phyloP scores from a whole-genome alignment of 2,888 invertebrate genomes.

The Agriopis marginaria region DNA sequence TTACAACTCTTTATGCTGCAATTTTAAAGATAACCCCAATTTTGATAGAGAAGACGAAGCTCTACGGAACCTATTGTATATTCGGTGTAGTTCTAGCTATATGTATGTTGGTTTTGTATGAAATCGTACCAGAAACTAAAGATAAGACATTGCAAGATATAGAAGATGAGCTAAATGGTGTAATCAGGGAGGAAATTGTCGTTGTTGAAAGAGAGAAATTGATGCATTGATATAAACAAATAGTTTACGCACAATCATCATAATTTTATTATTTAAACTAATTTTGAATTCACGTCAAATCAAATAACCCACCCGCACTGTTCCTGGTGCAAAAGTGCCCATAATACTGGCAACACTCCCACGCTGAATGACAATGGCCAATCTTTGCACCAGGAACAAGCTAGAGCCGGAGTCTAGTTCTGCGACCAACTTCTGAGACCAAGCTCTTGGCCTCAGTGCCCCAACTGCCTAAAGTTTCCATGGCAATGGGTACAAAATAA shows the following conservation, averaged over 20 bases:
- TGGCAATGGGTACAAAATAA: too few species aligned
- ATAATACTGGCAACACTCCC: too few species aligned
- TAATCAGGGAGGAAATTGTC: background rate
- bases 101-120: conserved; percentile 52
- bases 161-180: conserved; percentile 55
- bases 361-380: too few species aligned
- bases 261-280: too few species aligned
- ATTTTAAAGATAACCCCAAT: conserved; percentile 57
- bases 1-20: conserved; percentile 52
- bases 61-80: conserved; percentile 54
- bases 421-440: too few species aligned
- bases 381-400: too few species aligned
- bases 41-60: conserved; percentile 52
- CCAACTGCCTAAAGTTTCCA: too few species aligned
- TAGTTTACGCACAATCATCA: background rate
- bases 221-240: background rate
- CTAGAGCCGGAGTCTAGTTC: too few species aligned
- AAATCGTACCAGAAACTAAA: conserved; percentile 61
- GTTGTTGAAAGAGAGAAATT: conserved; percentile 6
- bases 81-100: conserved; percentile 50
- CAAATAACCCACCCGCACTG: too few species aligned
- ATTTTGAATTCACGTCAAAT: too few species aligned
- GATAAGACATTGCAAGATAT: conserved; percentile 60
- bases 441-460: too few species aligned
- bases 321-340: too few species aligned